Evolutionary conservation across 2,113 vertebrate species (phyloP).

Genomic region (Lucifuga dentata): DNA sequence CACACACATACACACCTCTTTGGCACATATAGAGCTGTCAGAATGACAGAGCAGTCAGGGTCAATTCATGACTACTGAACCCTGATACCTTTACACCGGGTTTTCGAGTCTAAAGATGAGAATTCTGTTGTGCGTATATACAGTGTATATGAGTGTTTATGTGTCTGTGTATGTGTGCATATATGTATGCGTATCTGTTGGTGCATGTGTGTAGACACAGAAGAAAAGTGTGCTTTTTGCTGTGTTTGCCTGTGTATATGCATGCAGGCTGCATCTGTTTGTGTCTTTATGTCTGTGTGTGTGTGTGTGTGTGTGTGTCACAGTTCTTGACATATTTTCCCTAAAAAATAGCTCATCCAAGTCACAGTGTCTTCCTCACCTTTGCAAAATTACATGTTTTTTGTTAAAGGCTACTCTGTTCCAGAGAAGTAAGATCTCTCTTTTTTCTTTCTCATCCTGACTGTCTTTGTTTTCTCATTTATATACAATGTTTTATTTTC

Average conservation of each 20-base stretch:
- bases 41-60: background rate
- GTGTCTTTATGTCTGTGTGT: background rate
- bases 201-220: no score
- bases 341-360: constrained; percentile 44
- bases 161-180: no score
- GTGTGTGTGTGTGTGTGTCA: constrained; percentile 26
- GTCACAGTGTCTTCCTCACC: constrained; percentile 54
- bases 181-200: no score
- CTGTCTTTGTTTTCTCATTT: constrained; percentile 23
- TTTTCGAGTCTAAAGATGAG: no score
- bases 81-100: no score
- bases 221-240: background rate
- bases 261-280: background rate
- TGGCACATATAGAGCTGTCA: no score
- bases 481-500: constrained; percentile 22
- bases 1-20: background rate
- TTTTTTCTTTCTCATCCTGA: constrained; percentile 29
- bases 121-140: background rate
- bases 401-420: constrained; percentile 39
- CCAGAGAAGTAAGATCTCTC: constrained; percentile 26
- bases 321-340: constrained; percentile 57
- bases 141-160: no score
- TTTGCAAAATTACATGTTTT: constrained; percentile 63
- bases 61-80: background rate
- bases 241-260: background rate